Conservation (phyloP, 1,140 invertebrate species). For the Caenorhabditis remanei region DNA sequence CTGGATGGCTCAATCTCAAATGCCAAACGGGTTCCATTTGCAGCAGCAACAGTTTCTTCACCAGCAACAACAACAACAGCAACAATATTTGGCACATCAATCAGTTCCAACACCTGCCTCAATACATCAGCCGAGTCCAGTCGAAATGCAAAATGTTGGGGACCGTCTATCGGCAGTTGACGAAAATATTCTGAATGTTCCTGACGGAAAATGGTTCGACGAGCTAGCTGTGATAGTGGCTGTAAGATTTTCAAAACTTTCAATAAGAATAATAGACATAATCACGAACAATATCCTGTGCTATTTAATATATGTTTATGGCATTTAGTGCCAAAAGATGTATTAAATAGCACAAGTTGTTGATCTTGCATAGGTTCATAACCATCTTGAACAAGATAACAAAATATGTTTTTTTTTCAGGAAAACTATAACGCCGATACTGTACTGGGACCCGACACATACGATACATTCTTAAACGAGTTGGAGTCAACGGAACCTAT, state of each 20-base stretch:
- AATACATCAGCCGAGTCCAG: conserved; percentile 24
- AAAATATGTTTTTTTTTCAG: background rate
- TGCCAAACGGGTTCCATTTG: background rate
- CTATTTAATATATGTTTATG: background rate
- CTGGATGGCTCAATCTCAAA: conserved; percentile 20
- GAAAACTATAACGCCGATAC: background rate
- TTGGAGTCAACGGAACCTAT: background rate
- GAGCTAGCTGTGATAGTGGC: background rate
- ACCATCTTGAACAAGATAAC: background rate
- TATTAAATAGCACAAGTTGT: too few relatives aligned
- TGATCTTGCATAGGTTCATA: too few relatives aligned
- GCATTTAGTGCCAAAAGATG: background rate
- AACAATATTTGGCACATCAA: background rate
- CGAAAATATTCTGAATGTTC: conserved; percentile 21
- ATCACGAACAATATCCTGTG: too few relatives aligned
- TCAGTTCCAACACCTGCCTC: conserved; percentile 26
- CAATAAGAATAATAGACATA: too few relatives aligned
- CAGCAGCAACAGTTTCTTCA: background rate
- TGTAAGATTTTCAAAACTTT: background rate
- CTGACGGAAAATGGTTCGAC: conserved; percentile 31
- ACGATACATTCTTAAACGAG: background rate
- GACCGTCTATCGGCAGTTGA: background rate
- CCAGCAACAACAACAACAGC: conserved; percentile 13
- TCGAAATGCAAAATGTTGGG: background rate
- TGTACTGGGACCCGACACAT: background rate